A percentile compares a stretch with the other conserved stretches of the same genome.
Conservation (phyloP, 2,888 invertebrate species). For the Scaptomyza polygonia region DNA sequence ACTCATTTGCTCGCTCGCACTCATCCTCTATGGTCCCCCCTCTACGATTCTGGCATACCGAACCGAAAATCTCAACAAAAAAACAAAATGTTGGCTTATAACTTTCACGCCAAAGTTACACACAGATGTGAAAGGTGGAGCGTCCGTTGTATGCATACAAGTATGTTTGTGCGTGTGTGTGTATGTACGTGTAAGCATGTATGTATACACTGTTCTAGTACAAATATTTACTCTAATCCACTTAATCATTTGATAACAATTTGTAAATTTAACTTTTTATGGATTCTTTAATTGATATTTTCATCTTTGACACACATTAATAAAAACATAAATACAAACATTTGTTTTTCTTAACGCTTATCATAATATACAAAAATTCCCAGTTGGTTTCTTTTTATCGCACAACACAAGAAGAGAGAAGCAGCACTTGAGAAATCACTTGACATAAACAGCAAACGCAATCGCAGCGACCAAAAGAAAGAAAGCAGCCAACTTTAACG, state of each 20-base stretch:
- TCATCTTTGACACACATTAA: neutral
- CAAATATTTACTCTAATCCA: constrained; percentile 8
- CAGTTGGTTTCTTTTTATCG: constrained; percentile 49
- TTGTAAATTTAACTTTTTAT: neutral
- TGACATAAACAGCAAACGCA: constrained; percentile 54
- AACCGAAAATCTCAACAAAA: constrained; percentile 42
- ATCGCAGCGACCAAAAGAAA: constrained; percentile 50
- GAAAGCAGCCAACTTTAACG: constrained; percentile 48
- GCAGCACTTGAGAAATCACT: constrained; percentile 55
- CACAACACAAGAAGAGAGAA: constrained; percentile 1
- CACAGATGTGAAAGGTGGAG: constrained; percentile 45
- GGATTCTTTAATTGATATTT: neutral
- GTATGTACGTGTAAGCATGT: neutral
- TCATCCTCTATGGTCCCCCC: constrained; percentile 19
- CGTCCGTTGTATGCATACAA: neutral
- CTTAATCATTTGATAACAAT: constrained; percentile 6
- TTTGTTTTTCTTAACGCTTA: constrained; percentile 45
- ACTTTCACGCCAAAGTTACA: constrained; percentile 63
- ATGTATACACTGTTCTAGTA: neutral
- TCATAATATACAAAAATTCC: constrained; percentile 35
- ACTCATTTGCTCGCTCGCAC: constrained; percentile 29
- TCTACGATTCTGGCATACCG: constrained; percentile 27
- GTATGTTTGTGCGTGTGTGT: neutral
- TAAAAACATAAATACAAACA: neutral
- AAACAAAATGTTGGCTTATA: constrained; percentile 55